Percentiles rank a stretch among this genome's conserved stretches.
phyloP scores from a whole-genome alignment of 2,888 invertebrate species.

The Cacoxenus indagator region DNA sequence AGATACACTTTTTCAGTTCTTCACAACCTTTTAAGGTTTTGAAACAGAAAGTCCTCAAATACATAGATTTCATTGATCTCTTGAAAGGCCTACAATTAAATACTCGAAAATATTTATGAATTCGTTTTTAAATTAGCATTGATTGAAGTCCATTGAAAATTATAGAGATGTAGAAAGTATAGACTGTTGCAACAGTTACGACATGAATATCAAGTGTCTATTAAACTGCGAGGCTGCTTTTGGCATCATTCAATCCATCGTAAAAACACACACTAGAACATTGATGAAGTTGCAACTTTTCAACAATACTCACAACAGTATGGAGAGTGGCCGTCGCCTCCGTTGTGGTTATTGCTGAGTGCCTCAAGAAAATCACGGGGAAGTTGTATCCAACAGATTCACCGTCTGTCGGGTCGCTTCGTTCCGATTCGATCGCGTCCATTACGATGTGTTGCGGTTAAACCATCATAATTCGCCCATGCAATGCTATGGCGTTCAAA shows the following conservation, averaged over 20 bases:
- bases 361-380: conserved; percentile 36
- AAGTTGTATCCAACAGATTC: not conserved
- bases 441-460: too few relatives aligned
- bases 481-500: too few relatives aligned
- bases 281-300: conserved; percentile 39
- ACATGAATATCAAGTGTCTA: not conserved
- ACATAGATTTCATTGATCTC: not conserved
- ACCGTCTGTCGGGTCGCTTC: too few relatives aligned
- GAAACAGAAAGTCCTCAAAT: not conserved
- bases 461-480: too few relatives aligned
- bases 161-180: not conserved
- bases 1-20: not conserved
- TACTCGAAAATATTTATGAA: not conserved
- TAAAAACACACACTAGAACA: conserved; percentile 52
- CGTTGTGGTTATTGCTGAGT: conserved; percentile 32
- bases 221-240: not conserved
- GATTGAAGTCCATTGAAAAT: not conserved
- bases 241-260: not conserved
- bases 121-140: conserved; percentile 6
- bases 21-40: not conserved
- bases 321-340: conserved; percentile 17
- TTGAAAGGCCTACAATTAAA: not conserved
- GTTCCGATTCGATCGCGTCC: too few relatives aligned
- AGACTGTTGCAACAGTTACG: not conserved
- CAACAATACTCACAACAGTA: conserved; percentile 41